Conservation (phyloP, 2,797 vertebrate species). For the Gymnoscopelus microlampas region DNA sequence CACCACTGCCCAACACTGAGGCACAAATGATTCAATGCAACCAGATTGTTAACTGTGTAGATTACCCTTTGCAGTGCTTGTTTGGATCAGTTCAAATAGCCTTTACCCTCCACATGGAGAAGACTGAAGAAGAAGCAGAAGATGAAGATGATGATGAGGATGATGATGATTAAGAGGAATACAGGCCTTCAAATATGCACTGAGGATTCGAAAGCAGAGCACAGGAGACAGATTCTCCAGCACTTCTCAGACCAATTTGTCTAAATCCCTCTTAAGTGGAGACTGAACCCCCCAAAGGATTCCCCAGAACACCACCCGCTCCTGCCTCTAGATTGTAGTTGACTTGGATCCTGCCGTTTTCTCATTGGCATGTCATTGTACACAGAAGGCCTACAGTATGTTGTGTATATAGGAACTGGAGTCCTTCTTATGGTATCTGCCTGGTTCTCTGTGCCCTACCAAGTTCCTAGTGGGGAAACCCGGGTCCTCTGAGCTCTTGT, state of each 20-base stretch:
- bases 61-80: slow-evolving; percentile 60
- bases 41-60: slow-evolving; percentile 3
- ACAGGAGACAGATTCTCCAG: slow-evolving; percentile 48
- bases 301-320: slow-evolving; percentile 11
- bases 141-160: slow-evolving; percentile 47
- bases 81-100: slow-evolving; percentile 61
- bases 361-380: slow-evolving; percentile 41
- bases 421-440: slow-evolving; percentile 67
- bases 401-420: slow-evolving; percentile 67
- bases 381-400: slow-evolving; percentile 56
- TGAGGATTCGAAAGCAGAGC: slow-evolving; percentile 64
- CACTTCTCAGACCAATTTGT: slow-evolving; percentile 28
- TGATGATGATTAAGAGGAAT: slow-evolving; percentile 38
- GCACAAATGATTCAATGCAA: not conserved
- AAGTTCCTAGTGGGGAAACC: slow-evolving; percentile 34
- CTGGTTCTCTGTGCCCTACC: slow-evolving; percentile 55
- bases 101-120: slow-evolving; percentile 70
- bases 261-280: slow-evolving; percentile 20
- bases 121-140: slow-evolving; percentile 69
- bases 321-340: slow-evolving; percentile 24
- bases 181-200: slow-evolving; percentile 62
- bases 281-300: slow-evolving; percentile 30
- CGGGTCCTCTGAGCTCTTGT: slow-evolving; percentile 48
- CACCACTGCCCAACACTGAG: too few relatives aligned
- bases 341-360: slow-evolving; percentile 48